Conservation (phyloP, 1,140 invertebrate species). For the Tetramorium simillimum region DNA sequence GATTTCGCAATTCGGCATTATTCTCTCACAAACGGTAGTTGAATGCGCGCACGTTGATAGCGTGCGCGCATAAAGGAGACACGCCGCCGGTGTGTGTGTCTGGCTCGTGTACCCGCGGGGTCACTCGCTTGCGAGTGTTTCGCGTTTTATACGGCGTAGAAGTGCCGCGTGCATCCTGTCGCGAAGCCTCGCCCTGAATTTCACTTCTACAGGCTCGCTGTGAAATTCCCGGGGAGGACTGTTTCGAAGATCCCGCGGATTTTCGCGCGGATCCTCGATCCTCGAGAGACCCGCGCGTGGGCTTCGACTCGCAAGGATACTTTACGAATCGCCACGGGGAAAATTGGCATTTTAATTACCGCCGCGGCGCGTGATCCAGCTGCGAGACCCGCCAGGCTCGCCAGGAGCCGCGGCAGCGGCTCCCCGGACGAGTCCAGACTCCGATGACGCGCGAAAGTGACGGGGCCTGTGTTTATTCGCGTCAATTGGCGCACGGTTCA, state of each 20-base stretch:
- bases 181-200: conserved; percentile 53
- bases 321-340: background rate
- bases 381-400: background rate
- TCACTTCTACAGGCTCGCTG: conserved; percentile 33
- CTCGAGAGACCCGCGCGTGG: background rate
- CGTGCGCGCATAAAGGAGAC: conserved; percentile 15
- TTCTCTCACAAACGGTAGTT: conserved; percentile 59
- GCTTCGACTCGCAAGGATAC: background rate
- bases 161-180: conserved; percentile 51
- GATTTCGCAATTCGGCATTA: conserved; percentile 64
- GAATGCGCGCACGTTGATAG: conserved; percentile 18
- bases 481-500: conserved; percentile 27
- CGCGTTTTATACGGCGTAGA: conserved; percentile 34
- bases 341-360: background rate
- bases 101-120: background rate
- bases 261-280: background rate
- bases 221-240: background rate
- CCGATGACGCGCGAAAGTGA: conserved; percentile 4
- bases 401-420: background rate
- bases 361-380: background rate
- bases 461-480: conserved; percentile 3
- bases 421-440: background rate
- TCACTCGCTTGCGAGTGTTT: conserved; percentile 25
- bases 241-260: too few species aligned
- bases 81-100: background rate